phyloP scores from a whole-genome alignment of 2,888 invertebrate species.

The Heteromurus nitidus region DNA sequence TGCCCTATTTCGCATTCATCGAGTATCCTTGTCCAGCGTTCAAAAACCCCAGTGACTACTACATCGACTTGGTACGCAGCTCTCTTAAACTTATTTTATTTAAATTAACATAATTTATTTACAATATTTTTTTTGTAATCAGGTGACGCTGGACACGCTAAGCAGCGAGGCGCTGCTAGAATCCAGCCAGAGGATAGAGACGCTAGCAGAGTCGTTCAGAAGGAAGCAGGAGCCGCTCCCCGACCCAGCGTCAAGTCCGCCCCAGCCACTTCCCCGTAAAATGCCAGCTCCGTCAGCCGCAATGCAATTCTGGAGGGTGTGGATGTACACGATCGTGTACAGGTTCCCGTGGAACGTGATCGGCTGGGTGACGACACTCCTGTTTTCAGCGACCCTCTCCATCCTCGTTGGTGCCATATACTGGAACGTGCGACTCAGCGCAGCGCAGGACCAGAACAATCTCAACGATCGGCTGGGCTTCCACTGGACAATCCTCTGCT shows the following conservation, averaged over 20 bases:
- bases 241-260: constrained; percentile 83
- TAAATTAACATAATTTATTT: constrained; percentile 77
- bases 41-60: constrained; percentile 97
- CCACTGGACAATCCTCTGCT: constrained; percentile 87
- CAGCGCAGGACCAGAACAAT: constrained; percentile 76
- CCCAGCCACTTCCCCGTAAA: constrained; percentile 83
- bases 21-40: constrained; percentile 97
- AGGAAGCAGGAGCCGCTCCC: constrained; percentile 81
- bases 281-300: constrained; percentile 75
- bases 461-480: constrained; percentile 83
- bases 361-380: constrained; percentile 85
- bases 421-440: constrained; percentile 90
- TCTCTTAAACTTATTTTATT: constrained; percentile 80
- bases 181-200: constrained; percentile 94
- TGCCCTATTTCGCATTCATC: constrained; percentile 91
- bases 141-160: constrained; percentile 93
- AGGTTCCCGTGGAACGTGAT: constrained; percentile 90
- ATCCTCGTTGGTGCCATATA: constrained; percentile 90
- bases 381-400: constrained; percentile 88
- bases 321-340: constrained; percentile 81
- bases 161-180: constrained; percentile 96
- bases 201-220: constrained; percentile 88
- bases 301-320: constrained; percentile 83
- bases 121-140: constrained; percentile 67
- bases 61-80: constrained; percentile 76